Conservation (phyloP, 2,113 vertebrate genomes). For the Rhea americana region DNA sequence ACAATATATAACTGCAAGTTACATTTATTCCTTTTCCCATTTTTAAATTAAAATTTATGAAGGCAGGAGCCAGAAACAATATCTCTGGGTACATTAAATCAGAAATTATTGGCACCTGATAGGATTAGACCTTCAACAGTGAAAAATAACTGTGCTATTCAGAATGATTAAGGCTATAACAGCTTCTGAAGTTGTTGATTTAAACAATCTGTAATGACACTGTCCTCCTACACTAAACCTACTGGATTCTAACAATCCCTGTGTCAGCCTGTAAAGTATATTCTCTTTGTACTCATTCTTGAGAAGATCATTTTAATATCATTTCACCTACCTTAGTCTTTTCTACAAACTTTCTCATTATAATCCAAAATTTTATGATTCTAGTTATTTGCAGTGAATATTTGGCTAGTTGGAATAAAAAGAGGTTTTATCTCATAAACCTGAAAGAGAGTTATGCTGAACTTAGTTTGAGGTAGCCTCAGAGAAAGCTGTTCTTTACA, state of each 20-base stretch:
- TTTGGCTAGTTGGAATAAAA: not conserved
- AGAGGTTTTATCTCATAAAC: not conserved
- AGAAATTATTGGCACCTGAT: not conserved
- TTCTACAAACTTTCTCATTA: not conserved
- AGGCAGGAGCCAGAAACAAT: not conserved
- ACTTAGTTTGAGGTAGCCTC: not conserved
- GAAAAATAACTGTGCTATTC: not conserved
- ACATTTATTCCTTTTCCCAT: not conserved
- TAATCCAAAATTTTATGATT: not conserved
- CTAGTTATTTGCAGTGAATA: not conserved
- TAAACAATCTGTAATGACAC: not conserved
- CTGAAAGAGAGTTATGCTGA: not conserved
- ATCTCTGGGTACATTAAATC: not conserved
- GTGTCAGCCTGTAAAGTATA: not conserved
- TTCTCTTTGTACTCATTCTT: not conserved
- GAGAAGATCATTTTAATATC: not conserved
- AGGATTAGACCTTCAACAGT: not conserved
- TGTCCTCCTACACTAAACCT: not conserved
- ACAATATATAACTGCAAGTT: not conserved
- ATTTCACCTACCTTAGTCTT: not conserved
- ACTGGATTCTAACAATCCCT: not conserved
- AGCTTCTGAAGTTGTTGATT: constrained; percentile 15
- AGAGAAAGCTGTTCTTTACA: not conserved
- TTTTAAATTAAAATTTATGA: not conserved
- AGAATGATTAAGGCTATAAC: not conserved